A percentile compares a stretch with the other conserved stretches of the same genome.
Conservation (phyloP, 2,797 vertebrate genomes). For the Salarias fasciatus region DNA sequence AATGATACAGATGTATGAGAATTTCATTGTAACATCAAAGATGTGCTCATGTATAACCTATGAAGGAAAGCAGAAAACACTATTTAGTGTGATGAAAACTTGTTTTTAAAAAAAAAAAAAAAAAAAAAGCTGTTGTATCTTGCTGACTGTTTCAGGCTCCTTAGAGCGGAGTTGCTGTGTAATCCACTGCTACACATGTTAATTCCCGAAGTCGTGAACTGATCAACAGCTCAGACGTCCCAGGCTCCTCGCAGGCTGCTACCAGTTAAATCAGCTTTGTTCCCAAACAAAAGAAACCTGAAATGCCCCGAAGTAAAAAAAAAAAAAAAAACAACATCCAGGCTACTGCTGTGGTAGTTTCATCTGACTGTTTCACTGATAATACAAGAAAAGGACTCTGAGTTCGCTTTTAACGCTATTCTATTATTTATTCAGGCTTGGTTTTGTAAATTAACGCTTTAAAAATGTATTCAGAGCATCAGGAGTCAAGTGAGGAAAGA, state of each 20-base stretch:
- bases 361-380: constrained; percentile 10
- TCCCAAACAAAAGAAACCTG: constrained; percentile 15
- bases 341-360: constrained; percentile 13
- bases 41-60: too few species aligned
- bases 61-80: too few species aligned
- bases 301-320: neutral
- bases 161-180: too few species aligned
- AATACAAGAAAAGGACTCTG: constrained; percentile 5
- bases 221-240: constrained; percentile 7
- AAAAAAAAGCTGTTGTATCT: too few species aligned
- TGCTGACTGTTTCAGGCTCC: too few species aligned
- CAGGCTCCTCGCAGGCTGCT: neutral
- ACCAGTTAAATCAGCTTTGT: constrained; percentile 13
- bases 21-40: neutral
- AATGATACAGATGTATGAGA: neutral
- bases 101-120: too few species aligned
- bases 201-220: neutral
- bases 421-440: neutral
- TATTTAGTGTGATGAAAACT: too few species aligned
- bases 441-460: constrained; percentile 4
- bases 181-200: too few species aligned
- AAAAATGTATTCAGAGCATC: neutral
- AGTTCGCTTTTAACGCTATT: constrained; percentile 14
- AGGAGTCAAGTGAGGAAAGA: too few species aligned
- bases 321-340: neutral